Evolutionary conservation across 2,113 vertebrate genomes (phyloP), one percentile per base, ranked within the genome.

Genomic region (Taurulus bubalis): DNA sequence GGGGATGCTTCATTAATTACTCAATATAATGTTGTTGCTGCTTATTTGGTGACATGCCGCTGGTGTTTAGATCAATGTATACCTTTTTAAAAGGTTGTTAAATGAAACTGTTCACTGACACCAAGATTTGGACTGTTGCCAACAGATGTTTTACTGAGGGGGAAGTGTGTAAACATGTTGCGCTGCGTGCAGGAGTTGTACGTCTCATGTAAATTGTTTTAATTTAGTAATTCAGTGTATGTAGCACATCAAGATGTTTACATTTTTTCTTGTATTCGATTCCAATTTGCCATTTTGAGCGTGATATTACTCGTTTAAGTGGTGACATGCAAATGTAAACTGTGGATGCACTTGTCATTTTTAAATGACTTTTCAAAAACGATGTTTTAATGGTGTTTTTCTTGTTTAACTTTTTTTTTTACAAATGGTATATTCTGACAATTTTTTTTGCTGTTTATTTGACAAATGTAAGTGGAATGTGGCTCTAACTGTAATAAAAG

Each of bases 291-390:
- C 74, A 84, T 42, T 42, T 87, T 24, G 24, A 79, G 75, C 71
- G 65, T 88, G 64, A 32, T 12, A 56, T 69, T 14, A 68, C 18
- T 85, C 73, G 22, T 84, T 32, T 73, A 85, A 49, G 55, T 77
- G 32, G 71, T 66, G 28, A 85, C 69, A 84, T 84, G 79, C 58
- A 87, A 85, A 87, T 59, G 24, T 70, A 16, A 71, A 85, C n/a
- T 73, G 53, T 87, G 59, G 77, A 91, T 87, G 90, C 86, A 92
- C 86, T 87, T 89, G 86, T 88, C 5, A 56, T 89, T 90, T 89
- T 89, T 80, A 62, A 2, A 77, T 59, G 6, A 81, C 3, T 2
- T 36, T 42, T 79, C 2, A 56, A 59, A 49, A 51, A 72, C 45
- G 0, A 58, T 56, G 20, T 56, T 49, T 51, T 26, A 36, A 40